Evolutionary conservation across 2,113 vertebrate genomes (phyloP), one percentile per base, ranked within the genome.

Genomic region (Falco punctatus): DNA sequence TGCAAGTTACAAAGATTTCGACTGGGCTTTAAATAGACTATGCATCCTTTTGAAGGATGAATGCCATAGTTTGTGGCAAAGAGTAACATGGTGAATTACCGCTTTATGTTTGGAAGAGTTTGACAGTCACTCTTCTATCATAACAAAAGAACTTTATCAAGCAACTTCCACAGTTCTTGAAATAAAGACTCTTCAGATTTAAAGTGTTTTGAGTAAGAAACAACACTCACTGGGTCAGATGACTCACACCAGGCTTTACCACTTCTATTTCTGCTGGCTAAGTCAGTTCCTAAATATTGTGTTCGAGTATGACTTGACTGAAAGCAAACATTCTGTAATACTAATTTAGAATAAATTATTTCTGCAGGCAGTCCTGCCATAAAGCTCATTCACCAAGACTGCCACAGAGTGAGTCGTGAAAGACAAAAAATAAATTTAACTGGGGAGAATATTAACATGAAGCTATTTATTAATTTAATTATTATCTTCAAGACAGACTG

Each of bases 341-440:
- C 27, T 94, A 55, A 72, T 93, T 92, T 61, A 92, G 58, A 82
- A 86, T 80, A 80, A 91, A 80, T 75, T 82, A 90, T 9, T 92
- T 90, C n/a, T 82, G 66, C 70, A 87, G 79, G 33, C 79, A 88
- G 35, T 44, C 20, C 49, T 75, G 71, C 20, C n/a, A 69, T 52
- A 75, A 82, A 92, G 71, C 33, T 85, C 54, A 75, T 92, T 85
- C 48, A 93, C 20, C 33, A 72, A 71, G 54, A 65, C 2, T 58
- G 49, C 35, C 78, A 93, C 44, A 92, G 64, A 87, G 15, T 20
- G 55, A 93, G 42, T 54, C 46, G 91, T 0, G 1, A 58, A 88
- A 84, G 44, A 62, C 28, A 62, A 74, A 86, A 73, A 78, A 24
- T 16, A 86, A 78, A 62, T 62, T 46, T 64, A 84, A 51, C 8